Percentiles rank a stretch among this genome's conserved stretches.
These are phyloP conservation scores for Megatriorchis doriae DNA, from an alignment of 2,113 vertebrate species.

Conservation along the genomic window DNA sequence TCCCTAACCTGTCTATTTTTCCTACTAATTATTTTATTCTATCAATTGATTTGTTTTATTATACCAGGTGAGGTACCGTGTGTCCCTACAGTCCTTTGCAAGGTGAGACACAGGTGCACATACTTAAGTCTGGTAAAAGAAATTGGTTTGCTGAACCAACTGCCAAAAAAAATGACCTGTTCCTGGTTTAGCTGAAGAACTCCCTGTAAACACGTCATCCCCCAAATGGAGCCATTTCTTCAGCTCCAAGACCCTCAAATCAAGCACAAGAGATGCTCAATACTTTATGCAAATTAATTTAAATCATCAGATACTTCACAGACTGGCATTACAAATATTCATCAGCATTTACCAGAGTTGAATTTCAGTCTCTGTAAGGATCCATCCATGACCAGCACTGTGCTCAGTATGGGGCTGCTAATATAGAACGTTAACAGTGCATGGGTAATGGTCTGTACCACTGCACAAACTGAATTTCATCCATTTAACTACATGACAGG, in stretches of 20 bases:
- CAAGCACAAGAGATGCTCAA: not conserved
- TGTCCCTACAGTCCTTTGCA: not conserved
- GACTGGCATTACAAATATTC: not conserved
- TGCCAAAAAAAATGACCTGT: not conserved
- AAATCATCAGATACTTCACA: not conserved
- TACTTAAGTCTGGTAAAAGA: not conserved
- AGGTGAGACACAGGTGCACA: not conserved
- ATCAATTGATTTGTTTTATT: not conserved
- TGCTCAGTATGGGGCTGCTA: not conserved
- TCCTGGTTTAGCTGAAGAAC: not conserved
- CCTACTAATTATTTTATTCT: not conserved
- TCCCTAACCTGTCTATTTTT: not conserved
- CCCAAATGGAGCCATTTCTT: not conserved
- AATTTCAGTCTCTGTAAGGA: not conserved
- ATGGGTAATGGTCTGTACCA: conserved; percentile 10
- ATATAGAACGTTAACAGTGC: not conserved
- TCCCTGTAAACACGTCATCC: not conserved
- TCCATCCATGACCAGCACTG: not conserved
- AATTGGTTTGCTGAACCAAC: not conserved
- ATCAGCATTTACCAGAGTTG: not conserved
- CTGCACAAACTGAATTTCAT: not conserved
- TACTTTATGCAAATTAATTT: not conserved
- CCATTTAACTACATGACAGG: not conserved
- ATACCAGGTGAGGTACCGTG: not conserved
- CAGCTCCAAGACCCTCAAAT: not conserved